A percentile compares a stretch with the other conserved stretches of the same genome.
Conservation (phyloP, 2,888 invertebrate species). For the Cataglyphis rosenhaueri region DNA sequence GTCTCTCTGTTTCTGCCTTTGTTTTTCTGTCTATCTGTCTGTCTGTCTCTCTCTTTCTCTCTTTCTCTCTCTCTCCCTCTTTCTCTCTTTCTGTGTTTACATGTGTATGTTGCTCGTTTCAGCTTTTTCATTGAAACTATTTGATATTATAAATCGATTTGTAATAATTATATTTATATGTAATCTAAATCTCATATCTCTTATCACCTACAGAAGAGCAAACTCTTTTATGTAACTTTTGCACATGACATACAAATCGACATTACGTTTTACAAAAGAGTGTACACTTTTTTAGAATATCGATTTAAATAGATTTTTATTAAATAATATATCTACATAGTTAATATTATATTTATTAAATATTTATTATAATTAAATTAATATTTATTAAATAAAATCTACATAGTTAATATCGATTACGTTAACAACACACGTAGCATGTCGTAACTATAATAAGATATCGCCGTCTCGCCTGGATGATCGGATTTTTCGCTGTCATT, state of each 20-base stretch:
- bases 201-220: not conserved
- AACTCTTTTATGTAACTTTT: not conserved
- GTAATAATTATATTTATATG: not conserved
- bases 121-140: not conserved
- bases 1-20: too few relatives aligned
- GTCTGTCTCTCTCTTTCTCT: too few relatives aligned
- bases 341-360: not conserved
- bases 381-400: not conserved
- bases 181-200: not conserved
- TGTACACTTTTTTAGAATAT: slow-evolving; percentile 10
- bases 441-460: slow-evolving; percentile 32
- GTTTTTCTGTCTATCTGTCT: too few relatives aligned
- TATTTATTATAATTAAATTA: not conserved
- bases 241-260: not conserved
- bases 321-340: not conserved
- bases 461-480: slow-evolving; percentile 63
- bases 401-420: slow-evolving; percentile 19
- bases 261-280: not conserved
- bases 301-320: slow-evolving; percentile 5
- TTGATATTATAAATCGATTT: not conserved
- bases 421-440: slow-evolving; percentile 21
- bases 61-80: too few relatives aligned
- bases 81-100: too few relatives aligned
- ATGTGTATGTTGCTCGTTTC: not conserved
- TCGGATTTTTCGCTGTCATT: slow-evolving; percentile 54